These are phyloP conservation scores for Etheostoma spectabile DNA, from an alignment of 2,113 vertebrate genomes.

Conservation along the genomic window DNA sequence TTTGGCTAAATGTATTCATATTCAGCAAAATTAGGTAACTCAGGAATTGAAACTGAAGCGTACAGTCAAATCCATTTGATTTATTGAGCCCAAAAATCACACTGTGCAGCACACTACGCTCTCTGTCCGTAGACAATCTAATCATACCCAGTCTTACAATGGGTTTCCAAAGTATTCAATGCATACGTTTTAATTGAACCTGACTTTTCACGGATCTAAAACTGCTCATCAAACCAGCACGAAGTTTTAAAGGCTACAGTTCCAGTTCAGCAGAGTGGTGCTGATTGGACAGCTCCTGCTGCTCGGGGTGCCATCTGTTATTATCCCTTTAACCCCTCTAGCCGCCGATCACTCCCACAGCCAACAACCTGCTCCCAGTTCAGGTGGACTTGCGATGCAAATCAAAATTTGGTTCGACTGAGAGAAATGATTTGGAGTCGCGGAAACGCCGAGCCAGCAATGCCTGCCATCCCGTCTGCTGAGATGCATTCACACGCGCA, in stretches of 20 bases:
- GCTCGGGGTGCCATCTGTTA: slow-evolving; percentile 2
- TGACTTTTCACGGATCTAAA: not conserved
- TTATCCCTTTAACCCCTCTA: not conserved
- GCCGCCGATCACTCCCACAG: not conserved
- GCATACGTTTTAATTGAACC: not conserved
- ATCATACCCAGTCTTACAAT: not conserved
- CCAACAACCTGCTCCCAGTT: slow-evolving; percentile 20
- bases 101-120: not conserved
- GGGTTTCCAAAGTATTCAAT: not conserved
- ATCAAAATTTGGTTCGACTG: slow-evolving; percentile 36
- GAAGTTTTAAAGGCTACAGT: slow-evolving; percentile 29
- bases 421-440: not conserved
- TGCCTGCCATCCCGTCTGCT: slow-evolving; percentile 25
- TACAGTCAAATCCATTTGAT: not conserved
- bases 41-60: too few relatives aligned
- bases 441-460: slow-evolving; percentile 3
- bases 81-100: not conserved
- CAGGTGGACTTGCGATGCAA: slow-evolving; percentile 15
- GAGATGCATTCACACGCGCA: slow-evolving; percentile 23
- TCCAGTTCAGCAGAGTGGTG: slow-evolving; percentile 38
- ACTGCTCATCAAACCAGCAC: slow-evolving; percentile 23
- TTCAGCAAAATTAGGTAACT: not conserved
- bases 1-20: not conserved
- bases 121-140: not conserved
- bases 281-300: slow-evolving; percentile 60